Evolutionary conservation across 2,113 vertebrate genomes (phyloP), one percentile per base, ranked within the genome.

Genomic region (Engystomops pustulosus): DNA sequence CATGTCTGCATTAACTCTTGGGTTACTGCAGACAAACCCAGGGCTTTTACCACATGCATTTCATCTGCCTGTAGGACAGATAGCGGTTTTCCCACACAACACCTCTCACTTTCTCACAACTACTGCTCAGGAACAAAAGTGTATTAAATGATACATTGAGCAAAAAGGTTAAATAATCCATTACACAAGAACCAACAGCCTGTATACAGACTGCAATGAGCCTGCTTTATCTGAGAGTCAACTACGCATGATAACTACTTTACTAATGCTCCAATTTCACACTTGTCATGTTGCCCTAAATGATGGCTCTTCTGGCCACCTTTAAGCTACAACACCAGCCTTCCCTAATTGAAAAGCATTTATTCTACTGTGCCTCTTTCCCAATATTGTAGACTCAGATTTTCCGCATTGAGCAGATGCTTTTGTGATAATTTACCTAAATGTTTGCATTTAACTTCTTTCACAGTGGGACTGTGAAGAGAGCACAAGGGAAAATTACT

Each of bases 251-350:
- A 17, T 80, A 80, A 68, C 58, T 80, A 45, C 38, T 44, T 23
- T 32, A 68, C 60, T 41, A 80, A 27, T 41, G 78, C 55, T 80
- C 78, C 78, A 80, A 80, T 80, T 67, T 80, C 78, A 80, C 78
- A 80, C 58, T 49, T 80, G 60, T 80, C 38, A 49, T 30, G 15
- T 68, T 80, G 78, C 23, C 78, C 78, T 68, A 67, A 80, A 80
- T 80, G 58, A 67, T 80, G 23, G 60, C 78, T 80, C 17, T 45
- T 44, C 20, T 44, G 27, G 30, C 78, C 41, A 65, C 25, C 36
- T 65, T 47, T 44, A 79, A 60, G 55, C 76, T 78, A 15, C 51
- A 79, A 60, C 36, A 62, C 55, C 25, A 62, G 36, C 34, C 34
- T n/a, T 38, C n/a, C 41, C 18, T 47, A 32, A 49, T 80, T 67